Evolutionary conservation across 2,888 invertebrate genomes (phyloP).

Genomic region (Phyto melanocephala): DNA sequence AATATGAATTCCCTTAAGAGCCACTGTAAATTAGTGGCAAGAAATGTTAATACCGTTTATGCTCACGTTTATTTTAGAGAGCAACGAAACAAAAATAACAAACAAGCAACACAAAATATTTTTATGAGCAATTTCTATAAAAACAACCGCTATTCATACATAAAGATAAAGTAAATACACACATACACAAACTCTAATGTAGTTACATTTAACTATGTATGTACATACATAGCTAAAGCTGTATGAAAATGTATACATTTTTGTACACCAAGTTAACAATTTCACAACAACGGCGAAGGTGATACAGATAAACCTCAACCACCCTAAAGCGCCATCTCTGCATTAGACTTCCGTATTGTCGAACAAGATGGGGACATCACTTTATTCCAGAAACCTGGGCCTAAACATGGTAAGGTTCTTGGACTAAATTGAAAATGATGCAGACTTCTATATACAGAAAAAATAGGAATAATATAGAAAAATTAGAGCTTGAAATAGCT

Average conservation of each 20-base stretch:
- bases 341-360: too few relatives aligned
- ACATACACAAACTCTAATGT: not conserved
- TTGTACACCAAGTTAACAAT: not conserved
- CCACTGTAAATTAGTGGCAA: not conserved
- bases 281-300: too few relatives aligned
- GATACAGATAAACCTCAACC: too few relatives aligned
- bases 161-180: constrained; percentile 17
- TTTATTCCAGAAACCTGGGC: too few relatives aligned
- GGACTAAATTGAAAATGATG: too few relatives aligned
- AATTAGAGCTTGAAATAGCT: too few relatives aligned
- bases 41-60: not conserved
- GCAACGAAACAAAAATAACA: constrained; percentile 9
- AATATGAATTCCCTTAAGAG: not conserved
- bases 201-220: not conserved
- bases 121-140: constrained; percentile 45
- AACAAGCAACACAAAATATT: constrained; percentile 13
- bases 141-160: constrained; percentile 45
- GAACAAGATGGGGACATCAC: too few relatives aligned
- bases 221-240: not conserved
- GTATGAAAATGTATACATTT: not conserved
- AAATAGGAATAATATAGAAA: too few relatives aligned
- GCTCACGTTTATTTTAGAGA: constrained; percentile 9
- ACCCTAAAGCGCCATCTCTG: too few relatives aligned
- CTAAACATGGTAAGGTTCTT: too few relatives aligned
- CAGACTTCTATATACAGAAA: too few relatives aligned